Base-by-base conservation (phyloP, 1,140 invertebrate genomes). In the Hetaerina americana region DNA sequence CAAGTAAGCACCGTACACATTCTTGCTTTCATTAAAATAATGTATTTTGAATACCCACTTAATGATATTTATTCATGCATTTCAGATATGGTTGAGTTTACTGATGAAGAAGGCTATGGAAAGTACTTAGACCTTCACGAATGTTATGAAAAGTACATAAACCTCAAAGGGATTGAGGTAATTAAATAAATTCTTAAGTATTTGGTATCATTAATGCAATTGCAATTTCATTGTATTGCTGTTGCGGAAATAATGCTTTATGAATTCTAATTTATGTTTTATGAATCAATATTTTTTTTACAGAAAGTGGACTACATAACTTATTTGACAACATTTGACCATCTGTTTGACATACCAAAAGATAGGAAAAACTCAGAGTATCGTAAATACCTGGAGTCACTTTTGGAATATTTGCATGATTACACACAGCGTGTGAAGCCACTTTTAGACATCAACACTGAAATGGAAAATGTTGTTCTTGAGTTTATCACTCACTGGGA, bases 21-120 rank as follows among this genome's bases (percentile, higher is more conserved):
- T 74, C 49, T n/a, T 27, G 27, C 73, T 67, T 49, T 67, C 66
- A 26, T 69, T 70, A 29, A 70, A n/a, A 70, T n/a, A 70, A 28
- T 29, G 26, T 69, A 27, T 40, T 27, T 26, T 26, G 5, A n/a
- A n/a, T n/a, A 71, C 28, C 69, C 69, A 76, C 15, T 73, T 69
- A 29, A 68, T 74, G 27, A 68, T 72, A 73, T 74, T 73, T 72
- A 76, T 66, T 72, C 80, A 80, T 74, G 75, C 29, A 74, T 82
- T 76, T 76, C 79, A 84, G 90, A 92, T 80, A 85, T 97, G 75
- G 93, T 97, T 2, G 95, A 98, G 75, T 99, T 99, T 78, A 96
- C 94, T n/a, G 98, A 99, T 82, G 98, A 99, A 83, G 98, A 99
- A 84, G 97, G 97, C 15, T 99, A 98, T 85, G 98, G 98, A 18